These are phyloP conservation scores for Nothoprocta pentlandii DNA, from an alignment of 2,113 vertebrate genomes.

Conservation along the genomic window DNA sequence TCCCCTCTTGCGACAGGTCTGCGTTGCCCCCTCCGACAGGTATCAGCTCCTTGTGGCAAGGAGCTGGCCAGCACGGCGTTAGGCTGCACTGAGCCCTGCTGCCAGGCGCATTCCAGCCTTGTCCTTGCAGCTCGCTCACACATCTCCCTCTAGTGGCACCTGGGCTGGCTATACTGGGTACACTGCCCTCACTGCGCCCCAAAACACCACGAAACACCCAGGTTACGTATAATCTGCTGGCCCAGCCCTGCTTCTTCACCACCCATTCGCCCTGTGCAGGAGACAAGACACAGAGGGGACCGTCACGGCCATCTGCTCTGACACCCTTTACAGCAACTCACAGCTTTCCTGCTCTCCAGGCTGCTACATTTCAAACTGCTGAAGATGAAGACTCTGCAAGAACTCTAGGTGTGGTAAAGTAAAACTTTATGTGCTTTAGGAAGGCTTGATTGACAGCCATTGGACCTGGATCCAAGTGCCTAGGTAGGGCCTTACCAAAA, in stretches of 20 bases:
- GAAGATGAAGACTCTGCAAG: background rate
- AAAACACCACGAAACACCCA: background rate
- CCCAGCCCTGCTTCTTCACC: background rate
- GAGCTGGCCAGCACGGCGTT: background rate
- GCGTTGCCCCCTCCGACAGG: background rate
- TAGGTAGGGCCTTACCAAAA: fast-evolving
- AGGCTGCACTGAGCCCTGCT: background rate
- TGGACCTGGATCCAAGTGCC: background rate
- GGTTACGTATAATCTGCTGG: background rate
- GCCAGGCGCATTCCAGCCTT: background rate
- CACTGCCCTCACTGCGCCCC: background rate
- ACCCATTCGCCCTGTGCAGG: background rate
- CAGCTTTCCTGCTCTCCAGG: background rate
- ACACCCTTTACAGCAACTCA: background rate
- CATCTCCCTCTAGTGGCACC: background rate
- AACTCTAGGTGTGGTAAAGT: fast-evolving
- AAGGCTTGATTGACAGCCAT: background rate
- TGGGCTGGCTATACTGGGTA: background rate
- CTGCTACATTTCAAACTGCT: background rate
- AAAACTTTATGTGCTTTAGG: background rate
- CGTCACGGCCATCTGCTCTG: background rate
- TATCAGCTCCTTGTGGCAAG: background rate
- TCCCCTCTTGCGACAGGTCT: background rate
- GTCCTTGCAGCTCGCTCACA: background rate
- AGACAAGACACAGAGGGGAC: background rate